Base-by-base conservation (phyloP, 1,140 invertebrate genomes). In the Nixonia krombeini region DNA sequence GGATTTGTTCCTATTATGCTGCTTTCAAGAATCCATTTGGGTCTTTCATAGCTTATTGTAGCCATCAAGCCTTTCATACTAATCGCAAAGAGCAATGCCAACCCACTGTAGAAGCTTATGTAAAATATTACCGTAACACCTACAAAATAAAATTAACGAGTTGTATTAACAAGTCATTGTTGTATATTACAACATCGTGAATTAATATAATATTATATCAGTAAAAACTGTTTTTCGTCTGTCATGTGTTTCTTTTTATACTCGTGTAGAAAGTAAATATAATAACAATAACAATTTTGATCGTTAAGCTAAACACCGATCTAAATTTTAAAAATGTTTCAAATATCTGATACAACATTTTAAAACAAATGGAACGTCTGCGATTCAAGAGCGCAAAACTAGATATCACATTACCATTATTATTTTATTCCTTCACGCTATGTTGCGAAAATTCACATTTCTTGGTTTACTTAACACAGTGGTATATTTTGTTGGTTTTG, bases 1-100 rank as follows among this genome's bases (percentile, higher is more conserved):
- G 96, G 95, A 88, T 94, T 96, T 31, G 90, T 90, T 79, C 94
- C 94, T 67, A 97, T 94, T 28, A 96, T 79, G 42, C 94, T 95
- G 1, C 88, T 85, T 0, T 89, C 87, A 38, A 94, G 83, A 62
- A 88, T 87, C 86, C 91, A 94, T 74, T 87, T 91, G 0, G 96
- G 94, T 69, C 86, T 85, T 8, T 89, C 82, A 0, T 89, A 78
- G 62, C 91, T 88, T 17, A 97, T 73, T 0, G 92, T 91, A 8
- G 90, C 84, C 52, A 94, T 87, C 25, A 97, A 86, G 1, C 91
- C 91, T 47, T 93, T 90, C 88, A 96, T 90, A 81, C 94, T 94
- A 18, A 93, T 89, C 1, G 91, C 88, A 77, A 95, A 96, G 49
- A 97, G 85, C 2, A 91, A 80, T 15, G 91, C 91, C 69, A 97